A percentile compares a stretch with the other conserved stretches of the same genome.
Evolutionary conservation across 2,113 vertebrate species (phyloP).

Genomic region (Maccullochella peelii): DNA sequence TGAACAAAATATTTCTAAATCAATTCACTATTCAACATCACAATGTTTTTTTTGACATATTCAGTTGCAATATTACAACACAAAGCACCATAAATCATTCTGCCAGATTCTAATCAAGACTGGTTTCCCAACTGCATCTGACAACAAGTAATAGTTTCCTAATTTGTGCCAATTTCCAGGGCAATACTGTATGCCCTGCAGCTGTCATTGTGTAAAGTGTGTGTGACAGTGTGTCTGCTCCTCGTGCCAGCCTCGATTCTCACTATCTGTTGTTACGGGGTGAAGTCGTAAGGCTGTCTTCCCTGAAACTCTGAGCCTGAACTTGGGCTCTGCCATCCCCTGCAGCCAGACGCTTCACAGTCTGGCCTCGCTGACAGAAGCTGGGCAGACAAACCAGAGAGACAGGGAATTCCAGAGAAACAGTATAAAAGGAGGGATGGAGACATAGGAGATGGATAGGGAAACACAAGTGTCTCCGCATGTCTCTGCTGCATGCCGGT

Average conservation of each 20-base stretch:
- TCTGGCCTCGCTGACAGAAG: conserved; percentile 28
- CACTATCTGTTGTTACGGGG: neutral
- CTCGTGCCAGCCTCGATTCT: neutral
- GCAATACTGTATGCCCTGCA: neutral
- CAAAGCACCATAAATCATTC: conserved; percentile 3
- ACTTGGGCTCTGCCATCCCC: neutral
- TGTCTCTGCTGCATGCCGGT: conserved; percentile 45
- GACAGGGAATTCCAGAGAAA: conserved; percentile 24
- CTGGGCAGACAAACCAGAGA: conserved; percentile 17
- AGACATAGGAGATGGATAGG: conserved; percentile 1
- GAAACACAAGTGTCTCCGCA: neutral
- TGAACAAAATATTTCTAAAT: neutral
- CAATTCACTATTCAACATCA: conserved; percentile 1
- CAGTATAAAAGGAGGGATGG: neutral
- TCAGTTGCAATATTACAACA: conserved; percentile 28
- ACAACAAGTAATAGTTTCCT: conserved; percentile 18
- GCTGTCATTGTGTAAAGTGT: conserved; percentile 26
- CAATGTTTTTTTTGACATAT: neutral
- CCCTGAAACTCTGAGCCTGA: neutral
- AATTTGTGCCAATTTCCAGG: conserved; percentile 27
- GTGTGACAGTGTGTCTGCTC: conserved; percentile 12
- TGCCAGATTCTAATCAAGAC: neutral
- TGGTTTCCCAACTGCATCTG: conserved; percentile 26
- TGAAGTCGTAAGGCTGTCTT: conserved; percentile 36
- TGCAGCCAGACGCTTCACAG: conserved; percentile 7